phyloP scores from a whole-genome alignment of 2,113 vertebrate genomes.

The Crypturellus undulatus region DNA sequence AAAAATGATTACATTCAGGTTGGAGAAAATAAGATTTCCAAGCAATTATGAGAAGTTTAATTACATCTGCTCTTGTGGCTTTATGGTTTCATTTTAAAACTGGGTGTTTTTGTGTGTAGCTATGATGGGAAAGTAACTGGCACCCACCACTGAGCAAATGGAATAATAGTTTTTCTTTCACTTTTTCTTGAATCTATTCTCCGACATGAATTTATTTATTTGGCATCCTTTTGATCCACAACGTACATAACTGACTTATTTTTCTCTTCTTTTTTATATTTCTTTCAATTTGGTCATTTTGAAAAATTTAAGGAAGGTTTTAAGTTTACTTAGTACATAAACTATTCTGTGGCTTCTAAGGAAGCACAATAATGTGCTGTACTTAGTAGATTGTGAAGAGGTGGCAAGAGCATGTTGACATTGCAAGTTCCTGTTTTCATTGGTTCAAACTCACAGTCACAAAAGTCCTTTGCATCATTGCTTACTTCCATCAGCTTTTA shows the following conservation, averaged over 20 bases:
- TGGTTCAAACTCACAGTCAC: background rate
- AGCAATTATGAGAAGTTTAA: background rate
- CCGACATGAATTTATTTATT: background rate
- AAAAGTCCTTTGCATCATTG: background rate
- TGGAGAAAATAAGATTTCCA: slow-evolving; percentile 47
- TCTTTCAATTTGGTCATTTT: background rate
- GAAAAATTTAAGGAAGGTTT: background rate
- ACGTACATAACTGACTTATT: background rate
- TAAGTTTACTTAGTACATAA: background rate
- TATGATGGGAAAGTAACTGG: background rate
- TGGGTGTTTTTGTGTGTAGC: background rate
- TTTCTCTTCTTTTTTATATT: background rate
- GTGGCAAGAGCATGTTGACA: background rate
- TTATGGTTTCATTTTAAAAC: background rate
- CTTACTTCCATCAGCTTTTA: background rate
- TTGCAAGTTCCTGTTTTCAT: background rate
- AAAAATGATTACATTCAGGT: slow-evolving; percentile 14
- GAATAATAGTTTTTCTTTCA: background rate
- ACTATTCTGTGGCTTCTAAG: background rate
- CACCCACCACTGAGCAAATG: background rate
- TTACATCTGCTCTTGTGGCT: background rate
- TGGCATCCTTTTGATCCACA: background rate
- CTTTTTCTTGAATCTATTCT: background rate
- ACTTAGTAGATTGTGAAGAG: background rate
- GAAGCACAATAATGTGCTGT: background rate